Percentiles rank a stretch among this genome's conserved stretches.
These are phyloP conservation scores for Helogale parvula DNA, from an alignment of 2,113 vertebrate genomes.

Conservation along the genomic window DNA sequence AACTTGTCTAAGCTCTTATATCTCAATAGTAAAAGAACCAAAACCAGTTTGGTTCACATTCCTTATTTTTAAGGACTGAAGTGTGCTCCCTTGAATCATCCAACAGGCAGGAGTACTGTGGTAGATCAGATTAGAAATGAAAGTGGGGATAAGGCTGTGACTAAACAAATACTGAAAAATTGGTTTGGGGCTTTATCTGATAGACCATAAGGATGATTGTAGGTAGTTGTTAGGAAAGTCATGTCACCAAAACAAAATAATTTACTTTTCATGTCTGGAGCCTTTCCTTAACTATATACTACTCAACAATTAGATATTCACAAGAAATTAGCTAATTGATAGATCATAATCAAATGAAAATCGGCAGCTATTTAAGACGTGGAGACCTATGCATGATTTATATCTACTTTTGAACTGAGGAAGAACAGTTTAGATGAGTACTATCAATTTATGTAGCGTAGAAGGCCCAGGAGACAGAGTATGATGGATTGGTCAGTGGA, in stretches of 20 bases:
- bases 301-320: background rate
- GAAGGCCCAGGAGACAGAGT: background rate
- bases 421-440: background rate
- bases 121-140: background rate
- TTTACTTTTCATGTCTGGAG: background rate
- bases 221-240: background rate
- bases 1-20: background rate
- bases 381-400: background rate
- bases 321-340: background rate
- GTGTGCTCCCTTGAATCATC: background rate
- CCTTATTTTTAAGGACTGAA: background rate
- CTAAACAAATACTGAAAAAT: background rate
- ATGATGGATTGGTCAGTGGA: background rate
- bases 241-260: background rate
- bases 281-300: background rate
- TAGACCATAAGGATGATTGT: background rate
- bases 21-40: background rate
- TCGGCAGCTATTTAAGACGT: background rate
- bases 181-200: background rate
- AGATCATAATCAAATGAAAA: background rate
- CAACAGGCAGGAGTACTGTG: background rate
- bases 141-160: background rate
- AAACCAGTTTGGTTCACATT: background rate
- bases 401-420: background rate
- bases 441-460: background rate